These are phyloP conservation scores for Scortum barcoo DNA, from an alignment of 2,113 vertebrate species.

Conservation along the genomic window DNA sequence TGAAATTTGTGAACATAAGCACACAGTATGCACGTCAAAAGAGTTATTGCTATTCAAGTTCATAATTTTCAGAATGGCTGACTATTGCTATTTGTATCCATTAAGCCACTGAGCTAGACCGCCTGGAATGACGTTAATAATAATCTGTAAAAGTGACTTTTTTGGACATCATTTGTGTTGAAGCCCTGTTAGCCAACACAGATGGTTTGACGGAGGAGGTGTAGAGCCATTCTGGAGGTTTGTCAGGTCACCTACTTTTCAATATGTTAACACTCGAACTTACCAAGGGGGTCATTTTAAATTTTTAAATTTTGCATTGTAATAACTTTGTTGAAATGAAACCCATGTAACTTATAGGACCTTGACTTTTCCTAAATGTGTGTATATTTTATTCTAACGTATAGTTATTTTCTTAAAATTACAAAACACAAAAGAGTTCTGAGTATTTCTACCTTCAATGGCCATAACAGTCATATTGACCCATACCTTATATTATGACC, in stretches of 20 bases:
- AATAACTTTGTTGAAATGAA: no score
- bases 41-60: background rate
- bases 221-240: background rate
- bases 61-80: conserved; percentile 45
- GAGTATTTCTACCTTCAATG: no score
- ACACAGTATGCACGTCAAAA: background rate
- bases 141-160: conserved; percentile 20
- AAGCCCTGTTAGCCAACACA: conserved; percentile 27
- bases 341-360: no score
- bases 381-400: no score
- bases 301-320: no score
- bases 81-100: conserved; percentile 26
- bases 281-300: no score
- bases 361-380: no score
- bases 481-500: no score
- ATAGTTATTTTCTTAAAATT: no score
- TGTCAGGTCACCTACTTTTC: conserved; percentile 6
- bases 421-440: no score
- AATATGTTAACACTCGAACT: no score
- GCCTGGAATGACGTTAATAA: conserved; percentile 22
- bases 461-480: no score
- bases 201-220: conserved; percentile 10
- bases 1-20: background rate
- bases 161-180: conserved; percentile 19
- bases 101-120: conserved; percentile 27